Base-by-base conservation (phyloP, 2,888 invertebrate genomes). In the Mimachlamys varia region DNA sequence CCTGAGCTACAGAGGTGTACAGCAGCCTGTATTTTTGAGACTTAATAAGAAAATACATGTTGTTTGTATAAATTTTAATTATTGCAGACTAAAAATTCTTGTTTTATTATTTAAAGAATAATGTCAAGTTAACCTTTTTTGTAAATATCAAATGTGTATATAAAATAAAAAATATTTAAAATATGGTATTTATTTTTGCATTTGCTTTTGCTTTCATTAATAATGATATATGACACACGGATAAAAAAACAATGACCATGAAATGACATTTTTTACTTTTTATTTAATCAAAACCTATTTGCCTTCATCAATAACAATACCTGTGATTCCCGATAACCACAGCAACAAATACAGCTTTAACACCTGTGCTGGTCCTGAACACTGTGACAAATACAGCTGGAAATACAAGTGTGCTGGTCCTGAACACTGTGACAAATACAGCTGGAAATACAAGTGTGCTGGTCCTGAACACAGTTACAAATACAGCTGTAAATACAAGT, bases 61-160 rank as follows among this genome's bases (percentile, higher is more conserved):
- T 76, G 76, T 76, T 12, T 76, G 76, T 76, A 76, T 3, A 76
- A 33, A 76, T 27, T 33, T 27, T 7, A 76, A 33, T 76, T 33
- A 0, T 33, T 76, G 76, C 76, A 27, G 33, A 76, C 19, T 17
- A 76, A 76, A 76, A 33, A 33, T 76, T 12, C 33, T 76, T 76
- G 27, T 76, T 76, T 33, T 22, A 76, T 15, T 76, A 76, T 27
- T 76, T 33, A 76, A 1, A 27, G 33, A 76, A 15, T 76, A 76
- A 13, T 62, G 4, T 62, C 22, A 44, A 44, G 44, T 44, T 44
- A 44, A 62, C 1, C 33, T 33, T 33, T 33, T 22, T 27, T 76
- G 76, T 76, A 76, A 76, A 76, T 76, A 76, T 76, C 10, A 76
- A 76, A 22, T 76, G 33, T 76, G 76, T 33, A 76, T 76, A 76